Percentiles rank a stretch among this genome's conserved stretches.
phyloP scores from a whole-genome alignment of 2,113 vertebrate species.

The Chaetorhynchus papuensis region DNA sequence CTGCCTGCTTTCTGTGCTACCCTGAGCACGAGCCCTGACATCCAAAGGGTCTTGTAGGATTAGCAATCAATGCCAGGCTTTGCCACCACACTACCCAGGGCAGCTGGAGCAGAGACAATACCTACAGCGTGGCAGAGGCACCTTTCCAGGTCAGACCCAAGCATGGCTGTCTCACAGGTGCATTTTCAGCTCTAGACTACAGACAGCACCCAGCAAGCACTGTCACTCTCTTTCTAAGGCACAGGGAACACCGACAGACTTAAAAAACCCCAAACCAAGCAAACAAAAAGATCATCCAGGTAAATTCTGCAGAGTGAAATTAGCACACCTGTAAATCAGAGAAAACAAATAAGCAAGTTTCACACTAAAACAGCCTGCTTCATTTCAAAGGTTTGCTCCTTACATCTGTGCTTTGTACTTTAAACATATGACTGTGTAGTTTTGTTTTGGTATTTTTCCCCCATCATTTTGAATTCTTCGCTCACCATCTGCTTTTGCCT shows the following conservation, averaged over 20 bases:
- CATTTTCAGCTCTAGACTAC: conserved; percentile 7
- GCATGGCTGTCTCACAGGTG: not conserved
- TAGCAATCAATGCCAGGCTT: not conserved
- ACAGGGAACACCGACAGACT: conserved; percentile 34
- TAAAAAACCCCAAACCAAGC: not conserved
- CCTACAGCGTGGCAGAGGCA: not conserved
- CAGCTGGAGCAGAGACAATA: not conserved
- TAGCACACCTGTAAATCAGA: conserved; percentile 48
- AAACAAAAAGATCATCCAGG: conserved; percentile 21
- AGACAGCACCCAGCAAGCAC: not conserved
- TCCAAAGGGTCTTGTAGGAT: not conserved
- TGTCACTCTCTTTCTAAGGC: conserved; percentile 32
- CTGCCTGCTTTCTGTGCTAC: not conserved
- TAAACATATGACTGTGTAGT: conserved; percentile 1
- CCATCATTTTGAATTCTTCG: conserved; percentile 56
- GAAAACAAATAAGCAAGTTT: conserved; percentile 58
- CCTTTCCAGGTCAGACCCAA: not conserved
- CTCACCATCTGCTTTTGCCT: conserved; percentile 74
- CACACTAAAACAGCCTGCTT: conserved; percentile 5
- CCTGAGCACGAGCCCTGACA: not conserved
- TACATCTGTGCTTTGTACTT: conserved; percentile 55
- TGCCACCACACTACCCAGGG: not conserved
- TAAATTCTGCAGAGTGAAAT: conserved; percentile 44
- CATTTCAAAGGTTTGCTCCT: conserved; percentile 42
- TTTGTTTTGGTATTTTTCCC: conserved; percentile 54